Evolutionary conservation across 2,888 invertebrate species (phyloP), one percentile per base, ranked within the genome.

Genomic region (Drosophila aldrichi): DNA sequence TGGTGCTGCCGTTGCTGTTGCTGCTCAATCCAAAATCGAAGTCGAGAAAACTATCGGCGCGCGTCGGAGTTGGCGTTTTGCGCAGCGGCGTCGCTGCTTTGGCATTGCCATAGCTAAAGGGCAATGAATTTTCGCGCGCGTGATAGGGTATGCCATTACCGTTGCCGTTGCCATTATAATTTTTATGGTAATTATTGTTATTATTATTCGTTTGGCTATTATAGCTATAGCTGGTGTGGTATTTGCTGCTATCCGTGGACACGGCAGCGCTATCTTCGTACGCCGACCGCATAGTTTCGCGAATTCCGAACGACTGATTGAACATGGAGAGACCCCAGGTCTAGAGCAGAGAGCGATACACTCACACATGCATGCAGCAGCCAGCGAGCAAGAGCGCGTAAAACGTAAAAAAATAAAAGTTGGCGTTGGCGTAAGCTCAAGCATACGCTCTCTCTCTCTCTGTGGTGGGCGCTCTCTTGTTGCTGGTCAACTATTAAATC

Each of bases 71-170:
- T 68, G 90, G 79, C 41, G 90, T 90, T 88, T 86, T 90, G 64
- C 89, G 76, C 70, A 91, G 78, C 72, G 90, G 85, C 56, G 91
- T 90, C 61, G 91, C 83, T 43, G 92, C 81, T 81, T 89, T 91
- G 77, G 78, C 88, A 70, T 95, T 95, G 73, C 97, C 97, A 95
- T 98, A 98, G 66, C 97, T 96, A 94, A 97, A 97, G 74, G 98
- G 98, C 88, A 96, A 95, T 88, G 97, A 96, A 93, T 97, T 96
- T 85, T 96, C 96, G 90, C 97, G 95, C 91, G 97, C 97, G 96
- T 98, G 97, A 94, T 98, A 98, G 84, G 98, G 97, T 92, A 97
- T 97, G 43, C 85, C 82, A 71, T 85, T 84, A 9, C 75, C 67
- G 32, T 71, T 74, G 51, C 77, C 73, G 46, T 71, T 74, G 51